Conservation (phyloP, 2,888 invertebrate genomes). For the Drosophila meridiana region DNA sequence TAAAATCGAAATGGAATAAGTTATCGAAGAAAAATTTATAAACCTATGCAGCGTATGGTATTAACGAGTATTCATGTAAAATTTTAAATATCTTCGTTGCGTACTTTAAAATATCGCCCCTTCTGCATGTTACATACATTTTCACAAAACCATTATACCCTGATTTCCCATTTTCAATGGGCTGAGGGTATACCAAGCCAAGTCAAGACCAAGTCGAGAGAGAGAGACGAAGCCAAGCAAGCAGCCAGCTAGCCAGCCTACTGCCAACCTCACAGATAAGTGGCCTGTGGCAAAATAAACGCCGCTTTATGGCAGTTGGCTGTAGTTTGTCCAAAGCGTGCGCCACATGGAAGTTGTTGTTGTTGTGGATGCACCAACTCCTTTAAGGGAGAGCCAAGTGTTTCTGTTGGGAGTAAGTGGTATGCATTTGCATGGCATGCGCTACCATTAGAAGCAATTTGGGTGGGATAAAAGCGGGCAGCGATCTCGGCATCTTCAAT, state of each 20-base stretch:
- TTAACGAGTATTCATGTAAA: too few relatives aligned
- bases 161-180: too few relatives aligned
- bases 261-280: slow-evolving; percentile 76
- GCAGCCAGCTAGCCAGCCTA: slow-evolving; percentile 55
- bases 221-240: slow-evolving; percentile 23
- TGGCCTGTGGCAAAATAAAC: slow-evolving; percentile 80
- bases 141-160: too few relatives aligned
- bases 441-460: slow-evolving; percentile 79
- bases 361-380: slow-evolving; percentile 44
- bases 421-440: slow-evolving; percentile 77
- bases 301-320: slow-evolving; percentile 78
- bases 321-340: slow-evolving; percentile 73
- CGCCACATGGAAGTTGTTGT: slow-evolving; percentile 59
- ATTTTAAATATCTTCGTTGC: too few relatives aligned
- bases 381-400: slow-evolving; percentile 68
- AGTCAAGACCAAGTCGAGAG: slow-evolving; percentile 44
- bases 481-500: slow-evolving; percentile 39
- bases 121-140: too few relatives aligned
- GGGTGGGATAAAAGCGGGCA: slow-evolving; percentile 68
- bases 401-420: slow-evolving; percentile 65
- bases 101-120: too few relatives aligned
- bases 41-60: too few relatives aligned
- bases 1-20: too few relatives aligned
- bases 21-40: too few relatives aligned
- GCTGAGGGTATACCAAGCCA: slow-evolving; percentile 24